phyloP scores from a whole-genome alignment of 1,140 invertebrate genomes.

The Pemphigus obesinymphae region DNA sequence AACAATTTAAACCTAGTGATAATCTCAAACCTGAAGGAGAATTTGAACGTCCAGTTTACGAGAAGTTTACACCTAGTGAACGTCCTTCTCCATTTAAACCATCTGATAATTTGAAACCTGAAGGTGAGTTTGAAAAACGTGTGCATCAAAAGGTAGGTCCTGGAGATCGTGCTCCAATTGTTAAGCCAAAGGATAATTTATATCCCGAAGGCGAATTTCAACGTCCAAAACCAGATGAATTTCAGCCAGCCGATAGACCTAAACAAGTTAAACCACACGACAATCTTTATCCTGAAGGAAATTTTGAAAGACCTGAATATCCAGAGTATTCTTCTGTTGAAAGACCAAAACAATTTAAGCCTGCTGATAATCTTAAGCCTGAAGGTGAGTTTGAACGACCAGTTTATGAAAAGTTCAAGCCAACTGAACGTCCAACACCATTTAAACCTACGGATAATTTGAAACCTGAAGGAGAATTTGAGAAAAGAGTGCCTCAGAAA shows the following conservation, averaged over 20 bases:
- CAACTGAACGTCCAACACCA: conserved; percentile 53
- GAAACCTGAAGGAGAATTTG: conserved; percentile 54
- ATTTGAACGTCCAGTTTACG: conserved; percentile 50
- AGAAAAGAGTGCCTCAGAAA: conserved; percentile 48
- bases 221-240: conserved; percentile 46
- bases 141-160: conserved; percentile 46
- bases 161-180: conserved; percentile 48
- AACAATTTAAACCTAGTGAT: conserved; percentile 50
- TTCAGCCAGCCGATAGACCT: conserved; percentile 48
- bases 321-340: conserved; percentile 48
- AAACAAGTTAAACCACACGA: conserved; percentile 53
- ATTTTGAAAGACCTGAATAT: conserved; percentile 50
- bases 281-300: conserved; percentile 56
- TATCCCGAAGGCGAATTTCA: conserved; percentile 62
- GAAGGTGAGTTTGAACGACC: conserved; percentile 56
- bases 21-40: conserved; percentile 59
- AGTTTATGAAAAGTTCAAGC: conserved; percentile 48
- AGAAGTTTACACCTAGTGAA: conserved; percentile 51
- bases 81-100: conserved; percentile 56
- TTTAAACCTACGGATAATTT: conserved; percentile 53
- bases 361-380: conserved; percentile 55
- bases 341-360: conserved; percentile 45
- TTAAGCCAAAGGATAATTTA: conserved; percentile 54
- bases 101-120: conserved; percentile 56
- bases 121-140: conserved; percentile 55